These are phyloP conservation scores for Cotesia glomerata DNA, from an alignment of 1,140 invertebrate genomes.

Conservation along the genomic window DNA sequence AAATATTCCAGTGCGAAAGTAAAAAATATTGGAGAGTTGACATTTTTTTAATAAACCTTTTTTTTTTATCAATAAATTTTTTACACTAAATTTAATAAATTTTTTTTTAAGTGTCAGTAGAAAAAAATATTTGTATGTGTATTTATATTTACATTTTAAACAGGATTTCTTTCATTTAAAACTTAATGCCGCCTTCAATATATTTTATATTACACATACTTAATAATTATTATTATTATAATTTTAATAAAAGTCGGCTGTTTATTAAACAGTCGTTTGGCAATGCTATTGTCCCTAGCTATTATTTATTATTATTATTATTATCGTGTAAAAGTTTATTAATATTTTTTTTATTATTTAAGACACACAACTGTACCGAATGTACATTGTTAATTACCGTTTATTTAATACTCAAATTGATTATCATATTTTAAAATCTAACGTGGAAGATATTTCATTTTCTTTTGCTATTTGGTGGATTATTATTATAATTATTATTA, in stretches of 20 bases:
- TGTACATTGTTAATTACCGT: slow-evolving; percentile 32
- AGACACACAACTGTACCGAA: slow-evolving; percentile 35
- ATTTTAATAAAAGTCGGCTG: slow-evolving; percentile 47
- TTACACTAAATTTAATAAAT: background rate
- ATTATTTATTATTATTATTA: slow-evolving; percentile 48
- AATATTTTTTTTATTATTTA: slow-evolving; percentile 34
- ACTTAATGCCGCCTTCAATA: background rate
- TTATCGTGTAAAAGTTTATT: slow-evolving; percentile 39
- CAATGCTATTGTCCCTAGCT: slow-evolving; percentile 63
- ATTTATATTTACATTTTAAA: slow-evolving; percentile 10
- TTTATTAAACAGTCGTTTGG: slow-evolving; percentile 59
- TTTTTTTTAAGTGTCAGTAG: slow-evolving; percentile 1
- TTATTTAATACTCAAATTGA: slow-evolving; percentile 29
- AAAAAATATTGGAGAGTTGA: background rate
- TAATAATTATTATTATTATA: background rate
- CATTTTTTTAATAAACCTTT: background rate
- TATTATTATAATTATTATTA: background rate
- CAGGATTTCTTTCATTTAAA: background rate
- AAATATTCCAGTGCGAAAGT: slow-evolving; percentile 4
- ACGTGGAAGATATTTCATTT: slow-evolving; percentile 44
- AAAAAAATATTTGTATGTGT: slow-evolving; percentile 15
- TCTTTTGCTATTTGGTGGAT: slow-evolving; percentile 33
- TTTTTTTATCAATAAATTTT: background rate
- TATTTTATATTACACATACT: background rate
- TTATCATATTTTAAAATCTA: slow-evolving; percentile 35